Percentiles rank a stretch among this genome's conserved stretches.
Evolutionary conservation across 64 coral and sea anemone genomes (phyloP).

Genomic region (Pocillopora damicornis): DNA sequence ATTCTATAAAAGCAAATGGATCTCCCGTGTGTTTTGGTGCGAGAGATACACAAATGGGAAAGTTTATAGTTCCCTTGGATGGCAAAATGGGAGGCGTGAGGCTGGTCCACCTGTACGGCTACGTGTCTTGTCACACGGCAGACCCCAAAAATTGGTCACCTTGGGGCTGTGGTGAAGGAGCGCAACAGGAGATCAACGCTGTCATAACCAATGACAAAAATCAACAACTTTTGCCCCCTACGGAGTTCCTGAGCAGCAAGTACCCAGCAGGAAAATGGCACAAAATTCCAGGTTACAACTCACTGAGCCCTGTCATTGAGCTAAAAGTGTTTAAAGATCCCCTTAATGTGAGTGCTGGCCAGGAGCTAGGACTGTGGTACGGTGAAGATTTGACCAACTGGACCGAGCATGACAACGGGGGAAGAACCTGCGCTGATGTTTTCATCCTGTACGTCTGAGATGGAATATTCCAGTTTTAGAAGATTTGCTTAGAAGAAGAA

Average conservation of each 20-base stretch:
- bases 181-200: no score
- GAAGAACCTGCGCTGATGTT: neutral
- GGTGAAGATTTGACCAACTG: neutral
- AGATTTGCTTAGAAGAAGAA: no score
- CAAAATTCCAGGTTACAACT: neutral
- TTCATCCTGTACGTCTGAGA: neutral
- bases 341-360: neutral
- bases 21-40: neutral
- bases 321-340: neutral
- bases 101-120: neutral
- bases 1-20: neutral
- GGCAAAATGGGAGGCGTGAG: neutral
- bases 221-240: neutral
- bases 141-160: no score
- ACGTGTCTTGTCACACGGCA: neutral
- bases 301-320: neutral
- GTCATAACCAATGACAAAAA: neutral
- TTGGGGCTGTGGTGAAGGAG: neutral
- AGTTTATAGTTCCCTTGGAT: neutral
- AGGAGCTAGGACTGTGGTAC: neutral
- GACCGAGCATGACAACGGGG: neutral
- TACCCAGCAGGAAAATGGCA: neutral
- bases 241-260: neutral
- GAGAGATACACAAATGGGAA: neutral
- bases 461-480: no score